These are phyloP conservation scores for Nothoprocta pentlandii DNA, from an alignment of 2,113 vertebrate genomes.

Conservation along the genomic window DNA sequence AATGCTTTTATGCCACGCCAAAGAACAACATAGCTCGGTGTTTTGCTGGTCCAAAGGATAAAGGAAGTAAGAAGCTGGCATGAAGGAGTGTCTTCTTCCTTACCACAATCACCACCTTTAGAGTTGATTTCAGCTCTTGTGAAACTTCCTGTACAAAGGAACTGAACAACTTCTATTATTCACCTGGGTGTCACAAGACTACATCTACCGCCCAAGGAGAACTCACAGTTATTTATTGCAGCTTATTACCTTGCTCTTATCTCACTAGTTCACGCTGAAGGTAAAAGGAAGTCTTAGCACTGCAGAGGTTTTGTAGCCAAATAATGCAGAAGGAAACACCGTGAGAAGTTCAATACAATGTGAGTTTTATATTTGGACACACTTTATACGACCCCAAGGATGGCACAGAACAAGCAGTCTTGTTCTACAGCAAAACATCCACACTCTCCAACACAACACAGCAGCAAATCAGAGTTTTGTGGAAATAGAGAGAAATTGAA, in stretches of 20 bases:
- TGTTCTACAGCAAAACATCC: neutral
- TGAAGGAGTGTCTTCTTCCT: neutral
- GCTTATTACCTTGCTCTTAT: neutral
- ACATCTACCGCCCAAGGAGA: neutral
- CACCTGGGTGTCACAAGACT: neutral
- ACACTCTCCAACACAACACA: neutral
- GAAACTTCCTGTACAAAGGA: neutral
- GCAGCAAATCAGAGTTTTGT: neutral
- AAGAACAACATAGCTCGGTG: neutral
- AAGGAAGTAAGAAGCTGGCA: neutral
- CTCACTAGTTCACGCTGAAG: neutral
- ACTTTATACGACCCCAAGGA: neutral
- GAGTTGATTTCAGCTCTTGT: neutral
- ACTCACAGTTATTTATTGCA: neutral
- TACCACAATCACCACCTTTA: neutral
- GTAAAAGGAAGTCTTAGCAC: neutral
- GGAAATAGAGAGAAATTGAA: neutral
- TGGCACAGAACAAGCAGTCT: neutral
- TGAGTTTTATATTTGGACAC: neutral
- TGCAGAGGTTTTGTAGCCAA: neutral
- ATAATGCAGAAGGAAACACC: neutral
- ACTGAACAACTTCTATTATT: neutral
- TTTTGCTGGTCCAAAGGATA: accelerated
- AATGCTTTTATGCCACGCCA: neutral
- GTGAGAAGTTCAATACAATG: neutral